Evolutionary conservation across 2,888 invertebrate genomes (phyloP).

Genomic region (Diarsia mendica): DNA sequence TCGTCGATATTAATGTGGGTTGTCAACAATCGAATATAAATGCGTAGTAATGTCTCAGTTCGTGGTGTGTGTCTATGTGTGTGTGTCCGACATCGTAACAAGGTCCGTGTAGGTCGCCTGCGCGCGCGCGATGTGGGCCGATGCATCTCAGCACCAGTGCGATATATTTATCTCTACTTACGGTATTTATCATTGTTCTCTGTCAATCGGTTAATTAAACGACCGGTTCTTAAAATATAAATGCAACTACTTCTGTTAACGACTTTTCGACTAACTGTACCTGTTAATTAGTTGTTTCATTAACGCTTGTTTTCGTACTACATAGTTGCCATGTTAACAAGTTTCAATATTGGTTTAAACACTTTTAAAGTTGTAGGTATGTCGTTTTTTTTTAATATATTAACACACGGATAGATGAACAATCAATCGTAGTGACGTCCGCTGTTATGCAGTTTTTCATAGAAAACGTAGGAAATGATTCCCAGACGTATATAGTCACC

Average conservation of each 20-base stretch:
- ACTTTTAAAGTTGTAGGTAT: constrained; percentile 8
- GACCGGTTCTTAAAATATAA: constrained; percentile 49
- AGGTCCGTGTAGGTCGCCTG: constrained; percentile 81
- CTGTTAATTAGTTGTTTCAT: constrained; percentile 47
- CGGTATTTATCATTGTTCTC: constrained; percentile 62
- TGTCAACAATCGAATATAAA: constrained; percentile 65
- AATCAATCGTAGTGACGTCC: constrained; percentile 26
- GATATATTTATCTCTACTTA: constrained; percentile 53
- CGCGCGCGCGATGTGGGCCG: constrained; percentile 71
- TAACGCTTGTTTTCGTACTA: constrained; percentile 3
- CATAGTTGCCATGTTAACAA: neutral
- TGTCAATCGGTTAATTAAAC: constrained; percentile 58
- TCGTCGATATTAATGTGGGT: constrained; percentile 53
- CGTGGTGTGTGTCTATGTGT: constrained; percentile 58
- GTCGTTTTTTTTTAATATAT: constrained; percentile 12
- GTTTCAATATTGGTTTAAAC: constrained; percentile 10
- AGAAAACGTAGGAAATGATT: constrained; percentile 27
- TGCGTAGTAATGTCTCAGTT: constrained; percentile 47
- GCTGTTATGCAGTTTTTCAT: constrained; percentile 26
- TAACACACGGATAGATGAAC: constrained; percentile 31
- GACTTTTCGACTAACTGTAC: constrained; percentile 52
- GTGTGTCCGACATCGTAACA: constrained; percentile 77
- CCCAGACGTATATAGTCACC: constrained; percentile 33
- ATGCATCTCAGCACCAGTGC: constrained; percentile 57
- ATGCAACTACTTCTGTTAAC: constrained; percentile 42